Evolutionary conservation across 2,113 vertebrate genomes (phyloP), one percentile per base, ranked within the genome.

Genomic region (Apodemus sylvaticus): DNA sequence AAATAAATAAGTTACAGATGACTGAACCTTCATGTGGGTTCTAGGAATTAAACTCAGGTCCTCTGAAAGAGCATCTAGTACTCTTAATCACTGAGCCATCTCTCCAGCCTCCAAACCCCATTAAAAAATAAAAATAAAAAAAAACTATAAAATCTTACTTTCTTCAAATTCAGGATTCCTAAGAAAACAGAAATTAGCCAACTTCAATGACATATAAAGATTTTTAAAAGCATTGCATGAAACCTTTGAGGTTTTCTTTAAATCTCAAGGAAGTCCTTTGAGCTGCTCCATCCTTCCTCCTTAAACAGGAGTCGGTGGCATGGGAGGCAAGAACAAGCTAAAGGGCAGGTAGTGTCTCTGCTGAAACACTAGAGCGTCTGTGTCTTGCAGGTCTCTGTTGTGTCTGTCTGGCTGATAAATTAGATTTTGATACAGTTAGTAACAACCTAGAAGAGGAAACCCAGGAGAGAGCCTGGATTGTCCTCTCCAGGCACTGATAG

Each of bases 141-240:
- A 93, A 96, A 93, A 94, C 19, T 94, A 79, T 93, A 79, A 62
- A 95, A 96, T 76, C 82, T 26, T 9, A 83, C 81, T 93, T 90
- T 73, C 89, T 42, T 51, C 76, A 97, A 93, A 31, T 36, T 93
- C 68, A 83, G 62, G 12, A 90, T 79, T 94, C 60, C 45, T 92
- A 81, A 68, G 58, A 58, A 70, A 74, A 74, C 14, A 88, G 36
- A 96, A 96, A 77, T 58, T 22, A 71, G 53, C 34, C 45, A 82
- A 16, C 24, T 26, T 0, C 60, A 90, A 79, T 39, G 78, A 76
- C 16, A 36, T 51, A 31, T 29, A 55, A 68, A 93, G 78, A 62
- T 42, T 14, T 87, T 45, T 24, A 4, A 53, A 92, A 92, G 66
- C 51, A 74, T 70, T 87, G 73, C 76, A 89, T 82, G 66, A 73